Evolutionary conservation across 2,888 invertebrate species (phyloP).

Genomic region (Phytoseiulus persimilis): DNA sequence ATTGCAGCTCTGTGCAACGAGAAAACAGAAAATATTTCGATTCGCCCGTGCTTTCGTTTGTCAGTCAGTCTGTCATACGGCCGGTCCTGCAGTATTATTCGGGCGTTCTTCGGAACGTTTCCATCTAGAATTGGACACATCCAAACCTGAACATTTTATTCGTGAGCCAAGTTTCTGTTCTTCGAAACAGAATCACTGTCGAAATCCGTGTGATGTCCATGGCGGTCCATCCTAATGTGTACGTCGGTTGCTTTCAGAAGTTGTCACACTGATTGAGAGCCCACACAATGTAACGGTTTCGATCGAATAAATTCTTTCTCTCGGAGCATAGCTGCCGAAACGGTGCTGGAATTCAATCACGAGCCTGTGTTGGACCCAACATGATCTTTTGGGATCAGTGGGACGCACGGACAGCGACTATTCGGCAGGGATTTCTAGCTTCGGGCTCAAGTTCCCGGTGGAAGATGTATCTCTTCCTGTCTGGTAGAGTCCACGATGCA

Average conservation of each 20-base stretch:
- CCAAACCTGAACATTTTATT: background rate
- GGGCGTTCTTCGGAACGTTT: background rate
- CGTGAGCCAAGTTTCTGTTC: background rate
- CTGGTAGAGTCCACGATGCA: too few relatives aligned
- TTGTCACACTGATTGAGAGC: background rate
- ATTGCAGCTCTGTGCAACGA: background rate
- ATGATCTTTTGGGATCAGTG: too few relatives aligned
- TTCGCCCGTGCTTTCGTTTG: background rate
- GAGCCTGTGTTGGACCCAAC: too few relatives aligned
- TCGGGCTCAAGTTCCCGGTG: too few relatives aligned
- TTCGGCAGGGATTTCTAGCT: too few relatives aligned
- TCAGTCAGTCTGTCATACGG: background rate
- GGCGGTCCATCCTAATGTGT: background rate
- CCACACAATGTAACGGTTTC: background rate
- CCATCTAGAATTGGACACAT: background rate
- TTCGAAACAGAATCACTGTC: background rate
- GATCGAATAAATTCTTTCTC: background rate
- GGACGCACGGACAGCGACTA: too few relatives aligned
- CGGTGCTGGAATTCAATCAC: too few relatives aligned
- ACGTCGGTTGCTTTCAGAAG: background rate
- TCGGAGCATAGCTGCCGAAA: too few relatives aligned
- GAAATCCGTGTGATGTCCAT: background rate
- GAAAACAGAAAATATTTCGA: background rate
- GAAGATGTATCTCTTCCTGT: too few relatives aligned
- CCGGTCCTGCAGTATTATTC: background rate